Evolutionary conservation across 2,888 invertebrate genomes (phyloP).

Genomic region (Schizaphis graminum): DNA sequence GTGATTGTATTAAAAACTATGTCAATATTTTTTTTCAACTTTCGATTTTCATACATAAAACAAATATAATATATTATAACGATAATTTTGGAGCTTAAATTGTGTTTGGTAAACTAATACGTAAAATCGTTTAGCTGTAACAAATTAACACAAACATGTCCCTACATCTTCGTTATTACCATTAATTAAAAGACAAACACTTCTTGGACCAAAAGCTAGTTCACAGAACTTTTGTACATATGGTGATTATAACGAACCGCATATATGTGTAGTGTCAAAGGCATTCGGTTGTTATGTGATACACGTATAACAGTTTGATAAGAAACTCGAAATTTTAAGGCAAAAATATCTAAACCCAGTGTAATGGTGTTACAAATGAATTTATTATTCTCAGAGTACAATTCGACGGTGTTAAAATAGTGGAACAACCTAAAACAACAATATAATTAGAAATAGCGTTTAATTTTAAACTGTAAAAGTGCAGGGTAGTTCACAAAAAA

Average conservation of each 20-base stretch:
- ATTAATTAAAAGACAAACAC: not conserved
- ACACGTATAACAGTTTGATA: conserved; percentile 7
- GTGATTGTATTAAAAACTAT: not conserved
- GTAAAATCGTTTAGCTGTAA: not conserved
- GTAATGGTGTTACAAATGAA: not conserved
- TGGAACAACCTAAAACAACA: not conserved
- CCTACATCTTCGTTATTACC: not conserved
- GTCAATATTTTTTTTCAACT: not conserved
- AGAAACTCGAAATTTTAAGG: not conserved
- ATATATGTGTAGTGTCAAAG: not conserved
- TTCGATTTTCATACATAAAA: not conserved
- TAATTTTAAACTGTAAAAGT: not conserved
- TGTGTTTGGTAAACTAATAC: not conserved
- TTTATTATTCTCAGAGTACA: conserved; percentile 1
- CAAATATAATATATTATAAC: not conserved
- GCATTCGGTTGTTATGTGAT: not conserved
- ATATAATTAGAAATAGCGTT: not conserved
- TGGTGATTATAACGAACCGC: not conserved
- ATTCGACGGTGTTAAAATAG: not conserved
- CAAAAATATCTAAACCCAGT: not conserved
- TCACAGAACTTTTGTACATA: not conserved
- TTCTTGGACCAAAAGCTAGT: not conserved
- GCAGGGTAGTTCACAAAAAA: not conserved
- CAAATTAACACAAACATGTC: not conserved
- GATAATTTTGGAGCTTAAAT: not conserved